These are phyloP conservation scores for Synanceia verrucosa DNA, from an alignment of 2,797 vertebrate genomes.

Conservation along the genomic window DNA sequence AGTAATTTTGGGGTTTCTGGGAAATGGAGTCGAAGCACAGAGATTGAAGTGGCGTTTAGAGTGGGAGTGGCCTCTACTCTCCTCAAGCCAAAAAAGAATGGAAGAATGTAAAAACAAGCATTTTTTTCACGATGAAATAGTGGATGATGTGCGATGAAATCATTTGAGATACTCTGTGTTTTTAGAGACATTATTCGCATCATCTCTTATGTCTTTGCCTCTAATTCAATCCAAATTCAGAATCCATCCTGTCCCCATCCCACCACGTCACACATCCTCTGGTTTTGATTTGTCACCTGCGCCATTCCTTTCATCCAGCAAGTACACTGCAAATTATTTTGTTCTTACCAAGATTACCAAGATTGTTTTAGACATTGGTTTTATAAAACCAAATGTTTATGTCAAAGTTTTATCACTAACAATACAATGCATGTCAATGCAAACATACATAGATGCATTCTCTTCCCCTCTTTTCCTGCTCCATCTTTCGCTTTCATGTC, in stretches of 20 bases:
- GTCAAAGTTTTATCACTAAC: conserved; percentile 9
- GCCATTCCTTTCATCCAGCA: conserved; percentile 54
- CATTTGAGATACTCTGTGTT: too few species aligned
- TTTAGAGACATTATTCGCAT: conserved; percentile 91
- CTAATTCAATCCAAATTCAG: conserved; percentile 81
- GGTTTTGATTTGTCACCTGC: conserved; percentile 87
- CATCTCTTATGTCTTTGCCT: conserved; percentile 87
- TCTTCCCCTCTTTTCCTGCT: conserved; percentile 30
- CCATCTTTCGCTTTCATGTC: conserved; percentile 67
- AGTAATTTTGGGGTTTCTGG: too few species aligned
- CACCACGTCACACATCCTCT: conserved; percentile 86
- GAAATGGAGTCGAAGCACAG: too few species aligned
- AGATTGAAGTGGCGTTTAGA: too few species aligned
- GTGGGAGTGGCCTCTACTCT: too few species aligned
- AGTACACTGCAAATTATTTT: too few species aligned
- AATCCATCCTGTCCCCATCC: conserved; percentile 62
- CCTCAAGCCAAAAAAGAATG: too few species aligned
- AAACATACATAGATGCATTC: conserved; percentile 37
- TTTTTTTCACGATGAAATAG: too few species aligned
- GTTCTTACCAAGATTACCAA: not conserved
- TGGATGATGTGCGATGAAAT: too few species aligned
- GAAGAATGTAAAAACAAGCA: too few species aligned
- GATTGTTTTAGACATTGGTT: too few species aligned
- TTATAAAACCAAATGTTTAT: conserved; percentile 18
- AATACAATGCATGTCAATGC: conserved; percentile 33